Conservation (phyloP, 1,140 invertebrate genomes). For the Drosophila miranda region DNA sequence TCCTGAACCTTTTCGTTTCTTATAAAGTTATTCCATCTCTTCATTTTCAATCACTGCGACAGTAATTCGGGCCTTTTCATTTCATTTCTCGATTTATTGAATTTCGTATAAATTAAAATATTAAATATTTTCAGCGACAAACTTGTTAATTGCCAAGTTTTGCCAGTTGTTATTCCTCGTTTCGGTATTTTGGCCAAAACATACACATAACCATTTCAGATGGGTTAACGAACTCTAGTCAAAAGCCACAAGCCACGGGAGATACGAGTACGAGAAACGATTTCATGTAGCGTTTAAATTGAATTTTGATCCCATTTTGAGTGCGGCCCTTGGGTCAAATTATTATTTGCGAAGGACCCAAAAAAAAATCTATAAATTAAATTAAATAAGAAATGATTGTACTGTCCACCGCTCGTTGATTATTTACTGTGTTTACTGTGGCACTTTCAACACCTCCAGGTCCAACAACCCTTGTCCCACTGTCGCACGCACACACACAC, state of each 20-base stretch:
- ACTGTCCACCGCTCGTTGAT: conserved; percentile 11
- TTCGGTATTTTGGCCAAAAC: conserved; percentile 40
- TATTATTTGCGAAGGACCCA: conserved; percentile 17
- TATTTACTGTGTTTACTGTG: conserved; percentile 1
- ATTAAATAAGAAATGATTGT: conserved; percentile 28
- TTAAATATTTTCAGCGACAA: conserved; percentile 71
- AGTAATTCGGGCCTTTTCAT: conserved; percentile 37
- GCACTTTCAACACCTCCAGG: conserved; percentile 6
- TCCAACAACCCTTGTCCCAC: conserved; percentile 32
- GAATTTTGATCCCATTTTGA: conserved; percentile 69
- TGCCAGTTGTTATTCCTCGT: conserved; percentile 12
- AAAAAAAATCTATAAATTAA: conserved; percentile 23
- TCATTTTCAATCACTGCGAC: conserved; percentile 65
- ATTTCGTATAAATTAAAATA: conserved; percentile 81
- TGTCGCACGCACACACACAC: conserved; percentile 4
- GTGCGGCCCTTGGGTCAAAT: conserved; percentile 16
- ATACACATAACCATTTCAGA: conserved; percentile 39
- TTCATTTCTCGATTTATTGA: conserved; percentile 70
- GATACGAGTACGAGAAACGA: conserved; percentile 29
- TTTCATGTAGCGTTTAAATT: conserved; percentile 74
- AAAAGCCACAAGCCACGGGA: background rate
- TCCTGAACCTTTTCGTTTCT: conserved; percentile 17
- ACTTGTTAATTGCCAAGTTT: conserved; percentile 69
- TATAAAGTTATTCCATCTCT: conserved; percentile 65
- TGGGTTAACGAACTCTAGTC: conserved; percentile 56